Percentiles rank a stretch among this genome's conserved stretches.
phyloP scores from a whole-genome alignment of 2,888 invertebrate species.

The Pseudanteris insignis region DNA sequence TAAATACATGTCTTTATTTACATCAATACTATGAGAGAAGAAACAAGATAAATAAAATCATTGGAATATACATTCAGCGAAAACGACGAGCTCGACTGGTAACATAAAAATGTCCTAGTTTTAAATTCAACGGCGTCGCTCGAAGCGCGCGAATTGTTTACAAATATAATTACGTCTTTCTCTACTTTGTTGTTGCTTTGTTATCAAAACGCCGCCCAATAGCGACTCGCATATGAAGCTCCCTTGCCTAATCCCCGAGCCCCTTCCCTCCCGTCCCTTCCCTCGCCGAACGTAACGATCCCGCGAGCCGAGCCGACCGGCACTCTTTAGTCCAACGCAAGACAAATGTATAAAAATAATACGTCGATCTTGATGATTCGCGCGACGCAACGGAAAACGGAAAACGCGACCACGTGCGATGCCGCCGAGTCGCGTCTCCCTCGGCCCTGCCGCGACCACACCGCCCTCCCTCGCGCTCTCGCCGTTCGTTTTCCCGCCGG shows the following conservation, averaged over 20 bases:
- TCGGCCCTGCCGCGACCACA: too few species aligned
- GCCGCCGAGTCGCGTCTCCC: too few species aligned
- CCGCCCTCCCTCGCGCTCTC: too few species aligned
- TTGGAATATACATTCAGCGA: constrained; percentile 35
- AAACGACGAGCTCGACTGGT: constrained; percentile 24
- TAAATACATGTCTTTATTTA: constrained; percentile 38
- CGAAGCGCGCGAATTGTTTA: constrained; percentile 29
- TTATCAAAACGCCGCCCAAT: constrained; percentile 30
- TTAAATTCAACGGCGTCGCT: constrained; percentile 21
- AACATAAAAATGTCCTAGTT: constrained; percentile 33
- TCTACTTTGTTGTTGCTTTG: constrained; percentile 15
- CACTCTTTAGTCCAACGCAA: constrained; percentile 29
- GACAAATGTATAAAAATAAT: constrained; percentile 40
- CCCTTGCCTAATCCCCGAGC: background rate
- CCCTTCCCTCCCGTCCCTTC: background rate
- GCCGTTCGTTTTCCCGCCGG: constrained; percentile 8
- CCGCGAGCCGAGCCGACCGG: constrained; percentile 18
- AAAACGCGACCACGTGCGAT: background rate
- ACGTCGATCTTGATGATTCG: constrained; percentile 27
- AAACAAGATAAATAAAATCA: constrained; percentile 34
- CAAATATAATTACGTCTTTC: constrained; percentile 37
- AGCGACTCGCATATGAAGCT: constrained; percentile 7
- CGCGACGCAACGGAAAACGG: constrained; percentile 4
- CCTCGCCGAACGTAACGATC: too few species aligned
- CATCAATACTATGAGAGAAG: constrained; percentile 30